Evolutionary conservation across 2,797 vertebrate genomes (phyloP).

Genomic region (Esox lucius): DNA sequence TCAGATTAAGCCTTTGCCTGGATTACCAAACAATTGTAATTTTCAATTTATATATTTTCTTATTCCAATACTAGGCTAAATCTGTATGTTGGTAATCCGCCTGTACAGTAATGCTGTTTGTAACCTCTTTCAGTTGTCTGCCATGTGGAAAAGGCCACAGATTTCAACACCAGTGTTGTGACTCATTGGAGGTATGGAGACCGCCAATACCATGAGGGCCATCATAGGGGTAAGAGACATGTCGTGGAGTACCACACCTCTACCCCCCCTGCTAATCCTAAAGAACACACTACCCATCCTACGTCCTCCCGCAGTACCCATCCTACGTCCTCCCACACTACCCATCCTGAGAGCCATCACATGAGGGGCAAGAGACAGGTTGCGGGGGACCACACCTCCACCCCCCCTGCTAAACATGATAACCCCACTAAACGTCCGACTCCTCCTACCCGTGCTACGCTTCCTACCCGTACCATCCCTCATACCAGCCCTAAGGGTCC

Average conservation of each 20-base stretch:
- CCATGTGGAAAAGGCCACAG: conserved; percentile 26
- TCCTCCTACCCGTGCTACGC: too few species aligned
- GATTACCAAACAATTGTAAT: too few species aligned
- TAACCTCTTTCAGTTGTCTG: conserved; percentile 54
- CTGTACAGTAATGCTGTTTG: background rate
- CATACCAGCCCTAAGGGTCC: too few species aligned
- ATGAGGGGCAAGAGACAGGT: background rate
- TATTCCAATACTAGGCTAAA: too few species aligned
- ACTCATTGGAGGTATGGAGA: background rate
- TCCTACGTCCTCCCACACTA: too few species aligned
- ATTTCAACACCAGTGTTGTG: conserved; percentile 52
- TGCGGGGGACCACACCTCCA: background rate
- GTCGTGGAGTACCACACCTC: too few species aligned
- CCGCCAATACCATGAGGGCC: background rate
- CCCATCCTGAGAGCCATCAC: background rate
- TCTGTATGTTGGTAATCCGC: too few species aligned
- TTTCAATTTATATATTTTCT: too few species aligned
- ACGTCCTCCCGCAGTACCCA: too few species aligned
- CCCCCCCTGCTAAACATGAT: background rate
- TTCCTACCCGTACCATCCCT: too few species aligned
- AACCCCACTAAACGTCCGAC: background rate
- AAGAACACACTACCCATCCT: background rate
- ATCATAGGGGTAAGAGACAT: background rate
- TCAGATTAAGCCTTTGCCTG: too few species aligned
- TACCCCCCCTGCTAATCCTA: background rate